Evolutionary conservation across 2,113 vertebrate species (phyloP).

Genomic region (Macaca mulatta): DNA sequence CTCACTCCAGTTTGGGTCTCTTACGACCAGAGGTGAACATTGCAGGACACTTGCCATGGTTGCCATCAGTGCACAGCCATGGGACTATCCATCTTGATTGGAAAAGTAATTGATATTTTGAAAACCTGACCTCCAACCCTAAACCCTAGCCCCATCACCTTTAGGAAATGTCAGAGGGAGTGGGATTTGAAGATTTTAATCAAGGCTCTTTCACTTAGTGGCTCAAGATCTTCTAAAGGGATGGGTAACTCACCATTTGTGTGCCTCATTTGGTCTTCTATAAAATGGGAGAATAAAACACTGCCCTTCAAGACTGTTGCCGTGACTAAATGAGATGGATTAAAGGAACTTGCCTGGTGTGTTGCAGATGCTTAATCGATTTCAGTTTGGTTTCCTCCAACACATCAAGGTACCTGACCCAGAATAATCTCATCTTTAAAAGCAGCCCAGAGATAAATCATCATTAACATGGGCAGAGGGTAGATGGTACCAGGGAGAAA

Average conservation of each 20-base stretch:
- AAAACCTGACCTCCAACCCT: not conserved
- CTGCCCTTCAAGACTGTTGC: not conserved
- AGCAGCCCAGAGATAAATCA: not conserved
- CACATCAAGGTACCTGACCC: not conserved
- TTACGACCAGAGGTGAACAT: rapidly evolving
- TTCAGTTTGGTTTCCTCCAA: not conserved
- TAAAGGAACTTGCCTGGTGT: not conserved
- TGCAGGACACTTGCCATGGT: not conserved
- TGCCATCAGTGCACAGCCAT: not conserved
- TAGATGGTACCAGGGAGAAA: not conserved
- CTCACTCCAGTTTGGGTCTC: not conserved
- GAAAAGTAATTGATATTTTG: not conserved
- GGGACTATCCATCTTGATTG: not conserved
- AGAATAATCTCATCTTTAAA: not conserved
- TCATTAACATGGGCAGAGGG: not conserved
- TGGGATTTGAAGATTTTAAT: not conserved
- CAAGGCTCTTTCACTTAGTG: not conserved
- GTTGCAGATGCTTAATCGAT: not conserved
- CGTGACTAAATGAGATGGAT: not conserved
- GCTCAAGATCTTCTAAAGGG: not conserved
- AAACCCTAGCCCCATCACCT: not conserved
- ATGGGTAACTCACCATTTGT: not conserved
- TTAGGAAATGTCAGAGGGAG: not conserved
- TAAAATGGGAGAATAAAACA: not conserved
- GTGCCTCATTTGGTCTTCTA: not conserved